Evolutionary conservation across 92 coral and sea anemone genomes (phyloP).

Genomic region (Parazoanthus atlanticus): DNA sequence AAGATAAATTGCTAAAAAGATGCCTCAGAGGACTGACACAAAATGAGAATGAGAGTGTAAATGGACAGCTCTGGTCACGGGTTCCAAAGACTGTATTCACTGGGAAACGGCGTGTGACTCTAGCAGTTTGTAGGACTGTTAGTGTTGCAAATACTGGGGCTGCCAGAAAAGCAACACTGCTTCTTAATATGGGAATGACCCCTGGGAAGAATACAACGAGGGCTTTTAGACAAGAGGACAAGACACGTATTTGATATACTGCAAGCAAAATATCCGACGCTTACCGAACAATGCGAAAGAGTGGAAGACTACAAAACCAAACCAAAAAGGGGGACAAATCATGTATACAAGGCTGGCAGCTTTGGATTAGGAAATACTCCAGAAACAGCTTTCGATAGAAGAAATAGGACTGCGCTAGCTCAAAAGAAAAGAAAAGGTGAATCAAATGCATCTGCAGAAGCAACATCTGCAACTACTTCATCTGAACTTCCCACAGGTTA

Average conservation of each 20-base stretch:
- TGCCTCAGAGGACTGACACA: slow-evolving; percentile 64
- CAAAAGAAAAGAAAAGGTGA: slow-evolving; percentile 17
- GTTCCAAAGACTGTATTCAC: slow-evolving; percentile 61
- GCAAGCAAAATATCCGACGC: slow-evolving; percentile 2
- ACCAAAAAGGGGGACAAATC: slow-evolving; percentile 6
- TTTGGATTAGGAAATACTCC: slow-evolving; percentile 10
- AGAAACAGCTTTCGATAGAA: slow-evolving; percentile 5
- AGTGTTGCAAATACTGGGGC: slow-evolving; percentile 66
- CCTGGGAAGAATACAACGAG: slow-evolving; percentile 10
- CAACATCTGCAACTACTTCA: background rate
- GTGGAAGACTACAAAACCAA: slow-evolving; percentile 10
- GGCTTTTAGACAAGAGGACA: slow-evolving; percentile 2
- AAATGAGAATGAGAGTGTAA: slow-evolving; percentile 66
- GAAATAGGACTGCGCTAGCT: slow-evolving; percentile 14
- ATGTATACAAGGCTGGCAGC: slow-evolving; percentile 14
- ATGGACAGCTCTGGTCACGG: slow-evolving; percentile 71
- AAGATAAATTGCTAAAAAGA: slow-evolving; percentile 49
- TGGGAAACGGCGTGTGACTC: slow-evolving; percentile 55
- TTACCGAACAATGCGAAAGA: slow-evolving; percentile 18
- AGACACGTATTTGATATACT: background rate
- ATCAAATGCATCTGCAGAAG: background rate
- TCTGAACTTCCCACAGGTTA: slow-evolving; percentile 9
- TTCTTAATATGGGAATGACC: slow-evolving; percentile 2
- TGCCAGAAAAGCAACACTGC: slow-evolving; percentile 60
- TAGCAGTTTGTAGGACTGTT: slow-evolving; percentile 63